Evolutionary conservation across 2,113 vertebrate genomes (phyloP).

Genomic region (Ginglymostoma cirratum): DNA sequence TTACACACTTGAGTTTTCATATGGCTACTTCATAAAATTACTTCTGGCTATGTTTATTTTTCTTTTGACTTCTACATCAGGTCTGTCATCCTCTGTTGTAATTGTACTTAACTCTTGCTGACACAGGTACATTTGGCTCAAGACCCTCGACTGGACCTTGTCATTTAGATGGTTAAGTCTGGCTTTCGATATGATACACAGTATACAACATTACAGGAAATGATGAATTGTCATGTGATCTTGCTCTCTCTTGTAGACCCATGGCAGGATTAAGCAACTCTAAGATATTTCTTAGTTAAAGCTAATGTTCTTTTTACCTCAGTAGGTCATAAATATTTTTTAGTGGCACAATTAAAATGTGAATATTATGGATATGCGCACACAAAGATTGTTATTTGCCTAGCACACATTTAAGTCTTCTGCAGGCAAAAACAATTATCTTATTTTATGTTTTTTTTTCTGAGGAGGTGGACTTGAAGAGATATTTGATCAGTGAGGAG

Average conservation of each 20-base stretch:
- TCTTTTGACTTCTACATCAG: neutral
- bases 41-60: neutral
- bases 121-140: neutral
- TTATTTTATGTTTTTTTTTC: neutral
- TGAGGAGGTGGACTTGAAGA: neutral
- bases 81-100: neutral
- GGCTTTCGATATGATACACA: no score
- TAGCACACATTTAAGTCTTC: neutral
- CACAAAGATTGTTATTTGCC: neutral
- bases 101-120: neutral
- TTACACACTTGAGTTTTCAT: neutral
- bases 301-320: no score
- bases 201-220: no score
- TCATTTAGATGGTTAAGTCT: no score
- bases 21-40: neutral
- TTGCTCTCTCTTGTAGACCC: no score
- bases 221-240: no score
- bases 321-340: no score
- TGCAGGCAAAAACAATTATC: neutral
- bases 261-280: no score
- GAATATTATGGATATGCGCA: no score
- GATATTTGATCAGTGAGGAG: no score
- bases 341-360: no score
- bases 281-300: no score
- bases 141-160: neutral